phyloP scores from a whole-genome alignment of 2,888 invertebrate genomes.

The Melinaea marsaeus region DNA sequence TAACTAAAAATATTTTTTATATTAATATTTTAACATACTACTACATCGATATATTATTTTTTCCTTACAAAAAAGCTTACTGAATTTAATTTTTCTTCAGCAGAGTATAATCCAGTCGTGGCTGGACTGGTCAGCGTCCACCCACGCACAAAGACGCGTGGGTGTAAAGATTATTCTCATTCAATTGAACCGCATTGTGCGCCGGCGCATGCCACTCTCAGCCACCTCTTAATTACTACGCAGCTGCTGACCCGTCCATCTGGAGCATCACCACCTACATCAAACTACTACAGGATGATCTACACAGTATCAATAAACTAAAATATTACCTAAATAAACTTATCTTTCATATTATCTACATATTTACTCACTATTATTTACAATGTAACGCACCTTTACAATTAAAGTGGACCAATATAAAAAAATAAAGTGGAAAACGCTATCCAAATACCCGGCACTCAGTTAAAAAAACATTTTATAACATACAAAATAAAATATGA shows the following conservation, averaged over 20 bases:
- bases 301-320: not conserved
- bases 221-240: conserved; percentile 76
- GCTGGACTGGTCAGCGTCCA: conserved; percentile 69
- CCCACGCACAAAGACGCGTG: conserved; percentile 76
- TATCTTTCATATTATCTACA: no score
- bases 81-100: conserved; percentile 30
- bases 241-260: conserved; percentile 77
- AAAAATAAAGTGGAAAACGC: no score
- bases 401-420: no score
- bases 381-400: no score
- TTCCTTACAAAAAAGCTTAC: conserved; percentile 1
- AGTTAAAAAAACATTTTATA: no score
- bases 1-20: no score
- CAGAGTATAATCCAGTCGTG: conserved; percentile 51
- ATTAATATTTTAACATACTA: no score
- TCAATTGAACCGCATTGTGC: conserved; percentile 78
- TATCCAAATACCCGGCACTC: no score
- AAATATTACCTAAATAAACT: not conserved
- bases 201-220: conserved; percentile 75
- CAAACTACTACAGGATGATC: conserved; percentile 57
- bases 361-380: no score
- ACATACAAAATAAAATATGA: no score
- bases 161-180: conserved; percentile 78
- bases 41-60: no score
- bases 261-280: conserved; percentile 72